Evolutionary conservation across 2,113 vertebrate genomes (phyloP), one percentile per base, ranked within the genome.

Genomic region (Brienomyrus brachyistius): DNA sequence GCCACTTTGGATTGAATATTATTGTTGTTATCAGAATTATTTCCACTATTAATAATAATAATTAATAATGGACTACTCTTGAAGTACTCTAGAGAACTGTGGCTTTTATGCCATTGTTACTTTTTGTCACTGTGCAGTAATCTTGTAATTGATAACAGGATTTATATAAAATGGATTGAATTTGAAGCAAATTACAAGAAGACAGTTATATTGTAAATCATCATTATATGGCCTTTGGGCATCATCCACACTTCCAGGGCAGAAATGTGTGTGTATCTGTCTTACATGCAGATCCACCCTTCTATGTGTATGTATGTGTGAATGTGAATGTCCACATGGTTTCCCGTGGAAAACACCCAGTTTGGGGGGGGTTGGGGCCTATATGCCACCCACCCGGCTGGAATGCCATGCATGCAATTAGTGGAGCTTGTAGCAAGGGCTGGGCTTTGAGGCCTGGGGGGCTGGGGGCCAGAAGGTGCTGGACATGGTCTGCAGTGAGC

Each of bases 401-500:
- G 96, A 96, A 96, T 96, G 95, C 95, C 92, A 94, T 94, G 95
- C 93, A 94, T 94, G 95, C 95, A 96, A 95, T 96, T 96, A 96
- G 95, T 94, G 95, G 92, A 94, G 94, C 94, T 95, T 94, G 93
- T 93, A 94, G 95, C 94, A 92, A 90, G 94, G 94, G 94, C 52
- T 91, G 89, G 91, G 77, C 77, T 83, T 47, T 83, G 90, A 89
- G 90, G 90, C 84, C 77, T 83, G 74, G 90, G 92, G 90, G 47
- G 82, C 13, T 83, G 90, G 82, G 87, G 90, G 90, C 74, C 80
- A 90, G 88, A 66, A 89, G 88, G 88, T 77, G 88, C 66, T 51
- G 43, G 89, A 90, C 87, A 77, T 89, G 52, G 88, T 59, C 85
- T 89, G 70, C 54, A 56, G 45, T 48, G 89, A 80, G 92, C 91